phyloP scores from a whole-genome alignment of 1,140 invertebrate genomes.

The Euwallacea similis region DNA sequence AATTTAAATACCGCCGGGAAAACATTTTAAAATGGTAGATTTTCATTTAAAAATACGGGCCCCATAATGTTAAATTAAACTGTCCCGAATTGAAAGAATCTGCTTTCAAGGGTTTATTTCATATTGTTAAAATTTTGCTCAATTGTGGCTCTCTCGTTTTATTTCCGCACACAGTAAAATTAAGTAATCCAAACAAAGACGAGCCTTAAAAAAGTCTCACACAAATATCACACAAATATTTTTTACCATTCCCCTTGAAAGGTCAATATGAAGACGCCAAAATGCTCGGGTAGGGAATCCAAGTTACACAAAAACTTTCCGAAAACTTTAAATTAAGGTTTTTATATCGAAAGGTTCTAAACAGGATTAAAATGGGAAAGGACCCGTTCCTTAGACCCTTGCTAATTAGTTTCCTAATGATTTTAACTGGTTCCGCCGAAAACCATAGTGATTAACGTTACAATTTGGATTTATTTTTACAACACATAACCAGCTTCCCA shows the following conservation, averaged over 20 bases:
- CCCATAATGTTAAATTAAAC: constrained; percentile 17
- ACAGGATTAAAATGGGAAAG: constrained; percentile 24
- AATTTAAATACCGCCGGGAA: constrained; percentile 23
- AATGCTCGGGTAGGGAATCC: background rate
- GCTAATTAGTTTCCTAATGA: constrained; percentile 5
- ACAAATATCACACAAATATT: constrained; percentile 2
- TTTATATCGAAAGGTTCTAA: constrained; percentile 21
- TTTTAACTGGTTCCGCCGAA: background rate
- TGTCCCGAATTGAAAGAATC: constrained; percentile 6
- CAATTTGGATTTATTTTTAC: background rate
- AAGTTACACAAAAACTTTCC: constrained; percentile 18
- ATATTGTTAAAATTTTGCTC: background rate
- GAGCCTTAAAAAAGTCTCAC: background rate
- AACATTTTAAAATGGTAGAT: constrained; percentile 14
- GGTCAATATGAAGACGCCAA: constrained; percentile 2
- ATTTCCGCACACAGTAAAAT: background rate
- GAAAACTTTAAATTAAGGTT: constrained; percentile 23
- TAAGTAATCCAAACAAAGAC: too few species aligned
- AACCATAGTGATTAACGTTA: background rate
- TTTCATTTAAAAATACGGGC: constrained; percentile 16
- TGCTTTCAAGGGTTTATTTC: background rate
- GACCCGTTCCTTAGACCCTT: constrained; percentile 2
- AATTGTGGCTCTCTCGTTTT: background rate
- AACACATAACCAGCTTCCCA: too few species aligned
- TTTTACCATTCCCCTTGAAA: constrained; percentile 1